Evolutionary conservation across 1,140 invertebrate species (phyloP), one percentile per base, ranked within the genome.

Genomic region (Maconellicoccus hirsutus): DNA sequence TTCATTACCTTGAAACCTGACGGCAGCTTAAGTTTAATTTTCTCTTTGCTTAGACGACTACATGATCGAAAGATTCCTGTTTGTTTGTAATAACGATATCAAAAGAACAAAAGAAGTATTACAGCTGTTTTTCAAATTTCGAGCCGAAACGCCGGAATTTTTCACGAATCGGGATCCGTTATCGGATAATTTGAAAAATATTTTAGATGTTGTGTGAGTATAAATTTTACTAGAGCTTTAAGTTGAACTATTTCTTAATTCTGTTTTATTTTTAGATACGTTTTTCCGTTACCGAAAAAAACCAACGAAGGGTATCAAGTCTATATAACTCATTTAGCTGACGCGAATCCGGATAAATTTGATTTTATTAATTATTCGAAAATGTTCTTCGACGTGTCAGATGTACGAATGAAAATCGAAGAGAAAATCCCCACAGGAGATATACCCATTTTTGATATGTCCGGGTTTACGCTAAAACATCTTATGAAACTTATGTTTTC

Each of bases 241-340:
- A 52, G 10, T 52, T 52, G 39, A 12, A n/a, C 10, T n/a, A n/a
- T 52, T 52, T 52, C 10, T 52, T 12, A 52, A 52, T 52, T 52
- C 10, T 52, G 10, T n/a, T 52, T 10, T n/a, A 52, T 52, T 12
- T n/a, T n/a, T n/a, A 76, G 76, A 59, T 75, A 75, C 61, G 70
- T 75, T 6, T 52, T 75, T 3, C 74, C 76, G n/a, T 72, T 76
- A 19, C 75, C 76, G 2, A 82, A 84, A 75, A 77, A 79, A 61
- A 86, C 85, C 0, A 75, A 80, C 22, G 85, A 86, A 76, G 85
- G 85, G 0, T 84, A 84, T 78, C 80, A 83, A 75, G 80, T 86
- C 1, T 79, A 86, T 10, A 74, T 86, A 21, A 86, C 85, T 77
- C 79, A 82, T 3, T 77, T 86, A 10, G 77, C 81, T 1, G 84